Base-by-base conservation (phyloP, 2,113 vertebrate species). In the Gallinago media region DNA sequence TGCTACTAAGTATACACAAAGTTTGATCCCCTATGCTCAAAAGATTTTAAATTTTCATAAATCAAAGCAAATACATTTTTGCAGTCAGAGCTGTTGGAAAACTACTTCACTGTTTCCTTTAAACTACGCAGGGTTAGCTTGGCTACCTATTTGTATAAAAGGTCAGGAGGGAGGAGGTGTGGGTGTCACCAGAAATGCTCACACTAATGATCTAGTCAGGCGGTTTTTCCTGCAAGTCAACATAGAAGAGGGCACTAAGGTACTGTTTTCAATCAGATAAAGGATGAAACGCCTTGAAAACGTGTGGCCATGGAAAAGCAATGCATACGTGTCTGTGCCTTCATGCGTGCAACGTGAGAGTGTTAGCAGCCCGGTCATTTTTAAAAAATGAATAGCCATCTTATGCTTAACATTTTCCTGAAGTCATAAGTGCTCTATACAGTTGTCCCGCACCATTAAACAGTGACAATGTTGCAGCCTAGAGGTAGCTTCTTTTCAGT, bases 21-120 rank as follows among this genome's bases (percentile, higher is more conserved):
- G 92, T 93, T 96, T 92, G 85, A 92, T 96, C 90, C 83, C 91
- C 32, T 61, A 73, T 71, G 83, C 67, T 79, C 89, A 94, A 49
- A 96, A 90, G 83, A 89, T 74, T 96, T 96, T 94, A 96, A 95
- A 82, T 89, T 93, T 96, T 96, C 80, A 97, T 95, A 85, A 94
- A 88, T 91, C 54, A 87, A 80, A 96, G 63, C 70, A 87, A 97
- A 95, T 85, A 85, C 22, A 87, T 87, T 96, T 93, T 82, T 97
- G 76, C 40, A 70, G 74, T 66, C 56, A 70, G 70, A 85, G 54
- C 36, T 76, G 80, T 19, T 65, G 29, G 40, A 82, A 92, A 92
- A 87, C 56, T 46, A 67, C 20, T 36, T 86, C 67, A 76, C 20
- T 5, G 15, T 59, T 96, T 77, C 31, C 47, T 92, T 92, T 40